A percentile compares a stretch with the other conserved stretches of the same genome.
Conservation (phyloP, 2,888 invertebrate species). For the Mesorhabditis belari region DNA sequence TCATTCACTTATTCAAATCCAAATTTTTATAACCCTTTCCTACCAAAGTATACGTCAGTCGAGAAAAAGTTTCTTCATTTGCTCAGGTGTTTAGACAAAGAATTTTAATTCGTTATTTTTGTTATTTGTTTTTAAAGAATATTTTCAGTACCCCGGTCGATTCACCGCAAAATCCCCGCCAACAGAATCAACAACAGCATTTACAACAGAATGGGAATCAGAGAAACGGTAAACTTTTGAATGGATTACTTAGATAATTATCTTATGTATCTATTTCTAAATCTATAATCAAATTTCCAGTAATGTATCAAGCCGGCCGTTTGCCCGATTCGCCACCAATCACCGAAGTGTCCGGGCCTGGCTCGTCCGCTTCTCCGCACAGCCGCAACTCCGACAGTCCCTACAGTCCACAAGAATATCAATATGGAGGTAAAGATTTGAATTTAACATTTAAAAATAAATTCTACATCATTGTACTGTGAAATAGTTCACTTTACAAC, state of each 20-base stretch:
- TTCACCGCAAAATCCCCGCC: neutral
- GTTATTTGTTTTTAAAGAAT: neutral
- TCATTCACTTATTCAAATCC: too few relatives aligned
- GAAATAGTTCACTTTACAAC: too few relatives aligned
- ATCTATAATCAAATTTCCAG: neutral
- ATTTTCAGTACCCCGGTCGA: neutral
- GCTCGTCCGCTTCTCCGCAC: conserved; percentile 42
- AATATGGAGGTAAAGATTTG: conserved; percentile 17
- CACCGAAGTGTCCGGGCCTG: conserved; percentile 45
- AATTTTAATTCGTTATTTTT: too few relatives aligned
- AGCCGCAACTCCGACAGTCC: conserved; percentile 41
- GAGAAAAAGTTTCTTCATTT: too few relatives aligned
- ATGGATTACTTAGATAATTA: neutral
- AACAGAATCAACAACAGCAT: neutral
- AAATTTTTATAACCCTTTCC: too few relatives aligned
- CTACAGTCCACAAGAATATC: conserved; percentile 45
- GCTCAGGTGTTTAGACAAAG: too few relatives aligned
- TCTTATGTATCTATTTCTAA: neutral
- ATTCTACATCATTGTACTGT: too few relatives aligned
- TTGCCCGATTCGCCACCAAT: conserved; percentile 50
- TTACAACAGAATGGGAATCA: neutral
- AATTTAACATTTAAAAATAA: too few relatives aligned
- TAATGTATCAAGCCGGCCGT: conserved; percentile 6
- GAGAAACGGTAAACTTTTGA: neutral
- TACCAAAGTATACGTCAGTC: too few relatives aligned